A percentile compares a stretch with the other conserved stretches of the same genome.
Conservation (phyloP, 2,113 vertebrate genomes). For the Phoxinus phoxinus region DNA sequence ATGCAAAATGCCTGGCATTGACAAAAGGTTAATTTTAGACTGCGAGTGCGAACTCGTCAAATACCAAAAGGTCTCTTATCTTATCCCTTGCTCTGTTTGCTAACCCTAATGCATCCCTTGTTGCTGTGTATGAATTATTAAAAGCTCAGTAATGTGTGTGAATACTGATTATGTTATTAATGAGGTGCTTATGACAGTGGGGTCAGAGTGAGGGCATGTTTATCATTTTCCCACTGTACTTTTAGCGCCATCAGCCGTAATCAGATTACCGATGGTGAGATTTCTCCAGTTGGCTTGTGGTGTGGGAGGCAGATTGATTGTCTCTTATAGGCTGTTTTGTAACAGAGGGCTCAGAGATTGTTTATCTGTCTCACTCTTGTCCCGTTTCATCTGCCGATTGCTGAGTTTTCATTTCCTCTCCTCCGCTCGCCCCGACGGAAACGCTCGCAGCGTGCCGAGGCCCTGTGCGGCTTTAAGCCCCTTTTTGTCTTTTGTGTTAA, state of each 20-base stretch:
- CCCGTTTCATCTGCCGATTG: conserved; percentile 28
- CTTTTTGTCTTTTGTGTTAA: conserved; percentile 60
- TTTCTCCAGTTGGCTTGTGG: conserved; percentile 19
- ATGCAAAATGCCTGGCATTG: not conserved
- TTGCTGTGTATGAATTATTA: conserved; percentile 58
- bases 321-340: conserved; percentile 44
- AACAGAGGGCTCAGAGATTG: conserved; percentile 21
- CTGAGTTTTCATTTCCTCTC: conserved; percentile 34
- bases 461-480: conserved; percentile 62
- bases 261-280: conserved; percentile 13
- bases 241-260: conserved; percentile 1
- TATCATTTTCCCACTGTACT: conserved; percentile 18
- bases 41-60: not conserved
- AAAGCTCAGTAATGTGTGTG: conserved; percentile 48
- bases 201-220: conserved; percentile 52
- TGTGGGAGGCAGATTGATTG: conserved; percentile 38
- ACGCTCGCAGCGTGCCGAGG: conserved; percentile 45
- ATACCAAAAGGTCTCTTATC: conserved; percentile 12
- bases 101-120: conserved; percentile 3
- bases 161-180: conserved; percentile 57
- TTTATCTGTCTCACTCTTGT: conserved; percentile 31
- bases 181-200: conserved; percentile 56
- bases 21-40: not conserved
- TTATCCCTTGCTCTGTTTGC: not conserved
- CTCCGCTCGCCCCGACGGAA: not conserved